Evolutionary conservation across 1,140 invertebrate species (phyloP), one percentile per base, ranked within the genome.

Genomic region (Hyles vespertilio): DNA sequence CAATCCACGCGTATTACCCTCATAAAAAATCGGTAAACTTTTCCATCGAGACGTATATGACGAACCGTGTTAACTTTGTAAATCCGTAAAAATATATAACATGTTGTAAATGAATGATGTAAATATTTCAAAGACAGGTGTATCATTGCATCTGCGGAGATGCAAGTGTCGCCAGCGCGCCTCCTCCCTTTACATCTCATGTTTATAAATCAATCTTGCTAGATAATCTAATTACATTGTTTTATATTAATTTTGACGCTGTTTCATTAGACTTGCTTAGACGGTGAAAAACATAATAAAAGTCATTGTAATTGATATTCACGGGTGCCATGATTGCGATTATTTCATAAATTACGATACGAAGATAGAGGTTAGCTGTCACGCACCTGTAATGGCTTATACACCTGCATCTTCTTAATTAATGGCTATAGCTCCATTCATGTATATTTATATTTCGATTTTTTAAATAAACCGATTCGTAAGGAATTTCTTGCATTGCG

Each of bases 91-190:
- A n/a, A n/a, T 45, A 11, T 48, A 48, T 48, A 48, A 48, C 46
- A 22, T 3, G 46, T 48, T 48, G 5, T 51, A n/a, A 59, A 59
- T 59, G 70, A 74, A 63, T 72, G 72, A 71, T 71, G 70, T 68
- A 67, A 75, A 66, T 67, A 73, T 71, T 71, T 58, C 61, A 71
- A 65, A 73, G 72, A 77, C 80, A 80, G 79, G 82, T 85, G 82
- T 78, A 72, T 72, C 58, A 57, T 69, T 22, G 70, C 80, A 81
- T 81, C 80, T 83, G 80, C 79, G 61, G 70, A 63, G 53, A 69
- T 70, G 68, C 66, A 71, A 51, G 32, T 34, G n/a, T 34, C 9
- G 32, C 33, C 22, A 32, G 59, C 36, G 45, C 57, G 40, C 45
- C 62, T 56, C 49, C 34, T 47, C 51, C 56, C 50, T 47, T 32